Evolutionary conservation across 2,888 invertebrate genomes (phyloP), one percentile per base, ranked within the genome.

Genomic region (Desoria tigrina): DNA sequence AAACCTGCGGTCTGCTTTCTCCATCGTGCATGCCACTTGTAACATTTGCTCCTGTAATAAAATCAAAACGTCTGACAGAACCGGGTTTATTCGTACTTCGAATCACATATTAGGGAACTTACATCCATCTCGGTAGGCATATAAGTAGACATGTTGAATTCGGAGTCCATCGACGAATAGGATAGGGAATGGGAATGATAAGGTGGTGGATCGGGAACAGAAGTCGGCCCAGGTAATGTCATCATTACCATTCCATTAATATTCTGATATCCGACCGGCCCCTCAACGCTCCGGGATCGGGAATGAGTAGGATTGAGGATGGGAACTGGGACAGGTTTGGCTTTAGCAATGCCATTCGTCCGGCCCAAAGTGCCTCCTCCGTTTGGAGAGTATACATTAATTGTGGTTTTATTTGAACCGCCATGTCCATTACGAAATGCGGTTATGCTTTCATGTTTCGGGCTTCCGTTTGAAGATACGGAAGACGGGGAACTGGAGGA

Each of bases 1-100:
- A 72, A 81, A 82, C 16, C 81, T 73, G 32, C 76, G 77, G 60
- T 82, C 80, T 24, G 74, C 73, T 28, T 74, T 73, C 14, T 76
- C 76, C 66, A 81, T 72, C 1, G 76, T 73, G 14, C 80, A 78
- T 70, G 75, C 56, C 65, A 78, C 73, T 68, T 75, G 42, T 6
- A 74, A 37, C 39, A 74, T 61, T 50, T 68, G 61, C 49, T 72
- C 72, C 74, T 76, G 37, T 11, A 54, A 58, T 23, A 14, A 45
- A 6, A 6, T 4, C 32, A 32, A 32, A 32, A 32, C 32, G 4
- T n/a, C n/a, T n/a, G n/a, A 32, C 6, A 32, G 11, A 32, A 11
- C 32, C 11, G 32, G 32, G 32, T 7, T 11, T 11, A 32, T 32
- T 32, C 11, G 11, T 32, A 32, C 4, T 32, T 32, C 6, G n/a